Base-by-base conservation (phyloP, 2,113 vertebrate species). In the Megaleporinus macrocephalus region DNA sequence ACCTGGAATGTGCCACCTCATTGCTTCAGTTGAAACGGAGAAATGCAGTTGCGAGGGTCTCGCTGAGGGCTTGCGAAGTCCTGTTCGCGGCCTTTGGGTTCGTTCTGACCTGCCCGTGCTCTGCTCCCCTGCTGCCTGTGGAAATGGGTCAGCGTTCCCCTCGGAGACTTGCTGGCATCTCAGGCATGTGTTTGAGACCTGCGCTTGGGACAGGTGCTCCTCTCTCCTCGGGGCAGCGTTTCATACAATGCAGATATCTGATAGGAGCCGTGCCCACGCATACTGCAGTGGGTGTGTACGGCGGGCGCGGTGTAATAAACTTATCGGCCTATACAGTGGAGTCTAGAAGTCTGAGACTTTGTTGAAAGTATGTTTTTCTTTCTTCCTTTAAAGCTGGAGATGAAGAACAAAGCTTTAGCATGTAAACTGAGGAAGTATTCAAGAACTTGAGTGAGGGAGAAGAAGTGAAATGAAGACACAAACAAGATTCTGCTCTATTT, bases 1-100 rank as follows among this genome's bases (percentile, higher is more conserved):
- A 44, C 79, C 70, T 82, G 78, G 61, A 87, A 83, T 87, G 74
- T 82, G 74, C 33, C 78, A 76, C 80, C 68, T 69, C 49, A 79
- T 68, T 69, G 10, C 12, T 71, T n/a, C 44, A 29, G 61, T 27
- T 47, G 5, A 63, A 77, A 20, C 27, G 76, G 59, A 66, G 29
- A 44, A 61, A 3, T 63, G 0, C 1, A 2, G 73, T 33, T 29
- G 51, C 62, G 24, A 66, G 80, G 73, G 18, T 1, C 26, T 81
- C 76, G 70, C 49, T 41, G 62, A 51, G 57, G 75, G 15, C 76
- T 59, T 76, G 86, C 83, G 41, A 0, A 57, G 75, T 49, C 84
- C 78, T 79, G 86, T 80, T 47, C n/a, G n/a, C 4, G 53, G 2
- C 20, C 44, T 26, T 74, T 57, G 69, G 63, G 24, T 77, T 57